Evolutionary conservation across 2,113 vertebrate species (phyloP), one percentile per base, ranked within the genome.

Genomic region (Micronisus gabar): DNA sequence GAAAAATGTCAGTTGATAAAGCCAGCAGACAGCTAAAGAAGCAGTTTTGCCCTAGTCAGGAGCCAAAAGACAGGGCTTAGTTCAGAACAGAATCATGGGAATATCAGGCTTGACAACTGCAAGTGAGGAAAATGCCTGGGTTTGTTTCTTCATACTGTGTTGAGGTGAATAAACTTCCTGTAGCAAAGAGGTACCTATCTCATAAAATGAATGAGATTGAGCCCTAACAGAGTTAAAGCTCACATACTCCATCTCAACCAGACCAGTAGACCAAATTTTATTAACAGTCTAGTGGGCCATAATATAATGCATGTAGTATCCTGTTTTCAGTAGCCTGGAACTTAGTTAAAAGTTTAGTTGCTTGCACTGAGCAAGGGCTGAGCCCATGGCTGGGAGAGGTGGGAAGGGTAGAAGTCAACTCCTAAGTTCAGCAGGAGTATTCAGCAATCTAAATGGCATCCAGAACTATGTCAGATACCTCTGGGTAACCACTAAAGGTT

Each of bases 371-470:
- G 14, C 7, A 41, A 63, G 16, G 29, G 15, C 26, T 38, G 11
- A 75, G 1, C 1, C 13, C 11, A 32, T 9, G 13, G 1, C 19
- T 2, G 2, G 29, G 34, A 84, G 23, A n/a, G 3, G 5, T 15
- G 55, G 5, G 3, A 10, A 79, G 11, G 2, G 4, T 43, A 53
- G 8, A 79, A 95, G 85, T 55, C 7, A 41, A 6, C 32, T 88
- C 26, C 11, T 19, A 34, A 58, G 2, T 53, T 58, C n/a, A 95
- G 11, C 34, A 53, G 11, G 8, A 79, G 17, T 22, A 43, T 55
- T 52, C 52, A 59, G 41, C 5, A 73, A 47, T 30, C 5, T 81
- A 66, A 74, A 43, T n/a, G 17, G 7, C 20, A 67, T 71, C 6
- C 29, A 45, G 32, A 74, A 19, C 27, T 45, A 21, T 6, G 11